Percentiles rank a stretch among this genome's conserved stretches.
Evolutionary conservation across 2,797 vertebrate genomes (phyloP).

Genomic region (Trachops cirrhosus): DNA sequence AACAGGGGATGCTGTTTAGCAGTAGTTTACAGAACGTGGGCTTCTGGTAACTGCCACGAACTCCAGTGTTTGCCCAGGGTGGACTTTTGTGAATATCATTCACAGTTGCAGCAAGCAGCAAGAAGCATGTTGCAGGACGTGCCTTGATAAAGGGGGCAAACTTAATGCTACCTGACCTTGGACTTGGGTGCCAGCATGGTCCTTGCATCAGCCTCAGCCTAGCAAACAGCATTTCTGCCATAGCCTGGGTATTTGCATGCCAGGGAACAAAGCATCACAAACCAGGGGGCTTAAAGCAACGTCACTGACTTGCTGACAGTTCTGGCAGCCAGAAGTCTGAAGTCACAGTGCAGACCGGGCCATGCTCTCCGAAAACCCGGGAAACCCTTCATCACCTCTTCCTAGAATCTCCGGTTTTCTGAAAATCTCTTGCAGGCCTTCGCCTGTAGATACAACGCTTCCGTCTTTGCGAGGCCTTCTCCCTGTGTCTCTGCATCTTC

Average conservation of each 20-base stretch:
- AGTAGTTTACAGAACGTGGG: not conserved
- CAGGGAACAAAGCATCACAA: not conserved
- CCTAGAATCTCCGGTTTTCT: not conserved
- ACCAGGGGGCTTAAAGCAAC: not conserved
- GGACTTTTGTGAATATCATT: not conserved
- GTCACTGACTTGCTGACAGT: fast-evolving
- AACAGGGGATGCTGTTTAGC: not conserved
- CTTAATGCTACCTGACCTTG: not conserved
- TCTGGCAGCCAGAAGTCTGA: not conserved
- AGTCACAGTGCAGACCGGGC: not conserved
- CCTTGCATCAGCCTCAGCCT: not conserved
- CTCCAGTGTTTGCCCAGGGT: not conserved
- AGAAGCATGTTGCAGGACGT: not conserved
- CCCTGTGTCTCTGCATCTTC: not conserved
- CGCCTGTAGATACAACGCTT: fast-evolving
- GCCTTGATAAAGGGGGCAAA: too few species aligned
- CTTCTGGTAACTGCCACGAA: not conserved
- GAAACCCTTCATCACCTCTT: not conserved
- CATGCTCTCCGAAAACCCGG: not conserved
- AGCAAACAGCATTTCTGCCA: not conserved
- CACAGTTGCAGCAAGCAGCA: not conserved
- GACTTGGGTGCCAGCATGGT: not conserved
- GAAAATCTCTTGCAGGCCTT: not conserved
- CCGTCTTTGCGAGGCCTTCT: fast-evolving
- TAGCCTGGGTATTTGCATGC: fast-evolving